These are phyloP conservation scores for Phenganax stokvisi DNA, from an alignment of 92 coral and sea anemone species.

Conservation along the genomic window DNA sequence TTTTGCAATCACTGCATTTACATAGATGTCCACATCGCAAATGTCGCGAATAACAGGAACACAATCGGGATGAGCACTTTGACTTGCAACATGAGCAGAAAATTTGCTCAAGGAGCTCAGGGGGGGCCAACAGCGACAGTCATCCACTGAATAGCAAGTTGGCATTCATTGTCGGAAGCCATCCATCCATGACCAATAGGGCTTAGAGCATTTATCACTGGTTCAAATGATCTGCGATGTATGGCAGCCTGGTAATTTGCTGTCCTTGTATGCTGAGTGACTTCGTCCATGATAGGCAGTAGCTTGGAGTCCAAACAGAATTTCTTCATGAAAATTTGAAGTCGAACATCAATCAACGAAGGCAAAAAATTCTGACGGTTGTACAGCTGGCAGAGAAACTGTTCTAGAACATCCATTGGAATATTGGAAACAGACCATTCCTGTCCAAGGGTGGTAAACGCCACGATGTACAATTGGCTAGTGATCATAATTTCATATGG, in stretches of 20 bases:
- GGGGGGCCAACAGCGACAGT: slow-evolving; percentile 5
- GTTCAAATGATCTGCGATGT: too few relatives aligned
- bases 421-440: not conserved
- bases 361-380: too few relatives aligned
- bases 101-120: not conserved
- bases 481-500: not conserved
- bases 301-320: too few relatives aligned
- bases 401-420: not conserved
- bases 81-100: too few relatives aligned
- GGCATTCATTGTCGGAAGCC: not conserved
- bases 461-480: not conserved
- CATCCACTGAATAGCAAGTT: slow-evolving; percentile 9
- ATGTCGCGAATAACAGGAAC: not conserved
- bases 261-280: too few relatives aligned
- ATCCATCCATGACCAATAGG: too few relatives aligned
- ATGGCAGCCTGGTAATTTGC: too few relatives aligned
- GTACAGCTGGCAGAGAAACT: too few relatives aligned
- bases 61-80: not conserved
- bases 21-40: slow-evolving; percentile 4
- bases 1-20: slow-evolving; percentile 2
- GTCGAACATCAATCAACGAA: too few relatives aligned
- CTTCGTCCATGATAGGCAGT: too few relatives aligned
- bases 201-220: too few relatives aligned
- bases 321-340: too few relatives aligned
- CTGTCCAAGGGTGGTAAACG: not conserved